Evolutionary conservation across 2,113 vertebrate genomes (phyloP).

Genomic region (Eulacestoma nigropectus): DNA sequence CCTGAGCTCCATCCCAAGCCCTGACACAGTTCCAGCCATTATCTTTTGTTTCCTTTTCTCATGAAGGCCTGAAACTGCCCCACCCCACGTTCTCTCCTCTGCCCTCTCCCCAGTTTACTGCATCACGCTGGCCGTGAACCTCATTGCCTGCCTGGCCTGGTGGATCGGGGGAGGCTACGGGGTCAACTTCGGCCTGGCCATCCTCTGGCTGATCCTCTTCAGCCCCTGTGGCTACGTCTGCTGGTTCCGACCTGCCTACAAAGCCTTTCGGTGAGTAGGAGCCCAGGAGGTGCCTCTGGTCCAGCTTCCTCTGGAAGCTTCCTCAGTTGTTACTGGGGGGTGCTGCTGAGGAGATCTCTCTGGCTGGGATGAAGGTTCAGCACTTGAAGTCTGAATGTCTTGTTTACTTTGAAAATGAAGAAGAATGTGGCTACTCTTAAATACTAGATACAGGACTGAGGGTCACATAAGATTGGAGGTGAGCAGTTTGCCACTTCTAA

Average conservation of each 20-base stretch:
- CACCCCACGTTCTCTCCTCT: neutral
- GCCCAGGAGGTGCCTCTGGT: fast-evolving
- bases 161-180: conserved; percentile 82
- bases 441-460: neutral
- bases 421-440: neutral
- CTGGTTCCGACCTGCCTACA: conserved; percentile 94
- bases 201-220: conserved; percentile 91
- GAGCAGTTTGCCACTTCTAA: neutral
- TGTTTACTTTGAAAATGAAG: neutral
- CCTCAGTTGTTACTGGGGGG: neutral
- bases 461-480: neutral
- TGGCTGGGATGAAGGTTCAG: neutral
- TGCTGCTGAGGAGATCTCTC: neutral
- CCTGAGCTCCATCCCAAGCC: neutral
- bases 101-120: conserved; percentile 82
- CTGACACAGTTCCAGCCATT: neutral
- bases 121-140: conserved; percentile 78
- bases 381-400: neutral
- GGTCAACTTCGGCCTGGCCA: conserved; percentile 83
- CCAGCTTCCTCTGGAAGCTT: neutral
- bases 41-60: neutral
- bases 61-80: fast-evolving
- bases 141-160: conserved; percentile 90
- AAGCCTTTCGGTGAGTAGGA: conserved; percentile 86
- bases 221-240: conserved; percentile 88